Base-by-base conservation (phyloP, 2,113 vertebrate species). In the Erythrolamprus reginae region DNA sequence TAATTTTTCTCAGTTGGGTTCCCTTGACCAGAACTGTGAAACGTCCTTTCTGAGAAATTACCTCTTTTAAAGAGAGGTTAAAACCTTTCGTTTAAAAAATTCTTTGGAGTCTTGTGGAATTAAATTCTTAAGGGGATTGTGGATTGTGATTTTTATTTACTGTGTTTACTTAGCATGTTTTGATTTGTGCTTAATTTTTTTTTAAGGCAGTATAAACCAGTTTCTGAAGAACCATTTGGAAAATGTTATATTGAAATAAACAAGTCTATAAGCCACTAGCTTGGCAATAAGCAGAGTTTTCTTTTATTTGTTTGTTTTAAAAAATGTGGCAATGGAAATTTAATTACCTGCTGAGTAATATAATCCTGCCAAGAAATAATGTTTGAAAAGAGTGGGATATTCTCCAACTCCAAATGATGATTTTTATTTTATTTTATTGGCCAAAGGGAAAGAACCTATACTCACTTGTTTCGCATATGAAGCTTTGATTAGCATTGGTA, bases 391-490 rank as follows among this genome's bases (percentile, higher is more conserved):
- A 56, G 15, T 83, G 26, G 45, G 10, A 83, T n/a, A 21, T 45
- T 82, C 6, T 70, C 87, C 42, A 51, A 77, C 21, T 38, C 33
- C 65, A n/a, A n/a, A n/a, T 77, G n/a, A 77, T 77, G 33, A 7
- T 61, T 61, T 55, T 58, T 12, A 21, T 0, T 15, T 88, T 48
- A 48, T 48, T 48, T 38, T 26, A 4, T 17, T 48, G 38, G 15
- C 28, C 26, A 88, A 8, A 42, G 21, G 28, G 38, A 0, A 21
- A 90, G 56, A 84, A 82, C 23, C 51, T 51, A 17, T 28, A 55
- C 82, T 88, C 38, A 83, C 86, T 38, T 90, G 88, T 52, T 52
- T 92, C 33, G 21, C 92, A 61, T 28, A 51, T 86, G 23, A n/a
- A 28, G 28, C 52, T 87, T 53, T 42, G 85, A 9, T 89, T 89